Evolutionary conservation across 2,797 vertebrate genomes (phyloP), one percentile per base, ranked within the genome.

Genomic region (Sebastes kiyomatsui): DNA sequence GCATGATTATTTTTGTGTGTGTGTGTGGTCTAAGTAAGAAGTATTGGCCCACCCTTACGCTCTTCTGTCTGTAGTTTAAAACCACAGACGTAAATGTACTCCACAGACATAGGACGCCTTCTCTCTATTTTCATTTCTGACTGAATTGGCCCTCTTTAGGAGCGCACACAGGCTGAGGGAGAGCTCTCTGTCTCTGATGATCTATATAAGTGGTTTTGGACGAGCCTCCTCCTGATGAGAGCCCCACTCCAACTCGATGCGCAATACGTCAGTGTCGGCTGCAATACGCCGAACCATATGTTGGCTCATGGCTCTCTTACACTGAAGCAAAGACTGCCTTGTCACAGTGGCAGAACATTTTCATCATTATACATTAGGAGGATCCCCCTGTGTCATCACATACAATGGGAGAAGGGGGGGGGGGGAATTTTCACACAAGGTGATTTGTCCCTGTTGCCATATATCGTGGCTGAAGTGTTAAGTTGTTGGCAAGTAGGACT

Each of bases 251-350:
- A 81, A 83, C 92, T 74, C 72, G 61, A 81, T 89, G 86, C 38
- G 86, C 84, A 90, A 94, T 95, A 93, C 70, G 91, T 94, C 94
- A 95, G 83, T 90, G 94, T 95, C 90, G 77, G 33, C 80, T 59
- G 77, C 77, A 91, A 95, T 95, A 90, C 91, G 74, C 87, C 25
- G 62, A 90, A 90, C 90, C 92, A 95, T 94, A 93, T 95, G 93
- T 95, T 81, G 88, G 76, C 90, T 90, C 76, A 18, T 42, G 88
- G 84, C 82, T 75, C 81, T 78, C 82, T 83, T 73, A 70, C 68
- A 59, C 85, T 54, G 84, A 86, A 85, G 84, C 77, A 83, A 78
- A 85, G 81, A 88, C 86, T 64, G 69, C 78, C 81, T 82, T 85
- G 88, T 92, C 91, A 93, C 81, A 82, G 76, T 60, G 73, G 88